Conservation (phyloP, 1,140 invertebrate species). For the Monochamus saltuarius region DNA sequence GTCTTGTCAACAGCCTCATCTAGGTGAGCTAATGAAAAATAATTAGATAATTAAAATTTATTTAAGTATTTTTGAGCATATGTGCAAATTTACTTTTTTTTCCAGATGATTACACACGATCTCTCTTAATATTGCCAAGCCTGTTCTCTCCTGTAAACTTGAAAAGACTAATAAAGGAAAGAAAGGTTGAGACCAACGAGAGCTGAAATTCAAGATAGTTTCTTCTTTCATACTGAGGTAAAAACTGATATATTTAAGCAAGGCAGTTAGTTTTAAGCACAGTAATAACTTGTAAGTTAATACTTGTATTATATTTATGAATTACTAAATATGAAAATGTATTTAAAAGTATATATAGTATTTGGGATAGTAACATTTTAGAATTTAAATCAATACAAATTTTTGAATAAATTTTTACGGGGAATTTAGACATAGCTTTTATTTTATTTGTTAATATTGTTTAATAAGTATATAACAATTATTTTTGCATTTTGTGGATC, state of each 20-base stretch:
- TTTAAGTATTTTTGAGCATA: neutral
- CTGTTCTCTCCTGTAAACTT: neutral
- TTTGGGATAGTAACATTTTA: neutral
- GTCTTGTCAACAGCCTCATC: neutral
- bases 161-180: no score
- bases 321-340: neutral
- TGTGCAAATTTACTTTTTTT: neutral
- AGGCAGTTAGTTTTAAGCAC: neutral
- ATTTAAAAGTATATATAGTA: neutral
- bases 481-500: no score
- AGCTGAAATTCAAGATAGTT: no score
- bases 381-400: neutral
- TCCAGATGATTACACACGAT: neutral
- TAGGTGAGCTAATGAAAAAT: neutral
- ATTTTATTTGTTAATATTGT: neutral
- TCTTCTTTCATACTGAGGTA: no score
- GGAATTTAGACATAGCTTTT: neutral
- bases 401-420: neutral
- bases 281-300: neutral
- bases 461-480: no score
- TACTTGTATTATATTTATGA: neutral
- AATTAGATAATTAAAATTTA: neutral
- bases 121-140: neutral
- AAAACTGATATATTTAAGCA: neutral
- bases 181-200: no score